phyloP scores from a whole-genome alignment of 2,113 vertebrate genomes.

The Bathybates hornii region DNA sequence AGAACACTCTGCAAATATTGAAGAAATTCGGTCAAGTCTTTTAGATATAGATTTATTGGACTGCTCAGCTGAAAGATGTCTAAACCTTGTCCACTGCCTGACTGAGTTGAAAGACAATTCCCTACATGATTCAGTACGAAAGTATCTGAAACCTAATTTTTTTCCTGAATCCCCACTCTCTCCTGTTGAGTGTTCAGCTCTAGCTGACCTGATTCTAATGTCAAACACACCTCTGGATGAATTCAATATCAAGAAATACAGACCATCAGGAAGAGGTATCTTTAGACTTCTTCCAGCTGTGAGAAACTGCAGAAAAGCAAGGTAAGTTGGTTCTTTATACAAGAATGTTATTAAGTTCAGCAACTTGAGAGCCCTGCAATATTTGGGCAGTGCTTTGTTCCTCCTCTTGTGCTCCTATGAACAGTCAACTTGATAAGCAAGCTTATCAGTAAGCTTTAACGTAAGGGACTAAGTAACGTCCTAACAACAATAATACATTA shows the following conservation, averaged over 20 bases:
- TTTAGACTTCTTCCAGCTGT: slow-evolving; percentile 22
- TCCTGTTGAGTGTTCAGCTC: slow-evolving; percentile 18
- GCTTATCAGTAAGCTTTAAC: not conserved
- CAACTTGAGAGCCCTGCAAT: not conserved
- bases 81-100: slow-evolving; percentile 28
- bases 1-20: not conserved
- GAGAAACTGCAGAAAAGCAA: slow-evolving; percentile 14
- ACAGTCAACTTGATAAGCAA: not conserved
- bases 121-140: not conserved
- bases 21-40: not conserved
- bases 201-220: not conserved
- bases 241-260: slow-evolving; percentile 2
- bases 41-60: not conserved
- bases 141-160: not conserved
- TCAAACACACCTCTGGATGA: not conserved
- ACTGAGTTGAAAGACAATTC: slow-evolving; percentile 7
- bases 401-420: not conserved
- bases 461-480: not conserved
- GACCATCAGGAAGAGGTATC: not conserved
- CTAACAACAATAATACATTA: not conserved
- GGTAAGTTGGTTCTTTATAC: not conserved
- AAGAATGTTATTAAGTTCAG: not conserved
- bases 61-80: slow-evolving; percentile 10
- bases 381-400: not conserved
- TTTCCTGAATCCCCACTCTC: not conserved